A percentile compares a stretch with the other conserved stretches of the same genome.
phyloP scores from a whole-genome alignment of 2,888 invertebrate species.

The Philonicus albiceps region DNA sequence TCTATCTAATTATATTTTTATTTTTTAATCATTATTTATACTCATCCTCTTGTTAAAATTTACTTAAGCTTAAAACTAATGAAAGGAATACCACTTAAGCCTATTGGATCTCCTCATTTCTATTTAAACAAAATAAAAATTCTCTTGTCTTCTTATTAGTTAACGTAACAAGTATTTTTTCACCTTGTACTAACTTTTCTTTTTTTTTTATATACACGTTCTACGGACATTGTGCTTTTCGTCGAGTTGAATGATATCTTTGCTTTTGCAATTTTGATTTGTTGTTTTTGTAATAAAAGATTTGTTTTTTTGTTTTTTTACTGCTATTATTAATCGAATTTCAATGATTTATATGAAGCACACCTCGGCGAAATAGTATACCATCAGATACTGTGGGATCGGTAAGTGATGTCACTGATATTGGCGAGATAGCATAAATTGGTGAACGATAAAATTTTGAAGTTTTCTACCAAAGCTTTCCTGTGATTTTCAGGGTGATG shows the following conservation, averaged over 20 bases:
- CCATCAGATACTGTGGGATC: not conserved
- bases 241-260: not conserved
- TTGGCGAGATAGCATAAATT: not conserved
- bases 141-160: not conserved
- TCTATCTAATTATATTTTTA: constrained; percentile 13
- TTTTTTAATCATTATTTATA: not conserved
- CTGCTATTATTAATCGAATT: not conserved
- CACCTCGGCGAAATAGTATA: not conserved
- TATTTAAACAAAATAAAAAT: constrained; percentile 19
- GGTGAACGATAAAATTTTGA: constrained; percentile 8
- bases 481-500: constrained; percentile 24
- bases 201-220: not conserved
- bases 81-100: constrained; percentile 19
- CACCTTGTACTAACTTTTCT: not conserved
- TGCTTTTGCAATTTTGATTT: not conserved
- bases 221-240: constrained; percentile 21
- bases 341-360: not conserved
- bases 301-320: not conserved
- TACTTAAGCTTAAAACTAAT: constrained; percentile 14
- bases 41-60: not conserved
- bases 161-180: constrained; percentile 8
- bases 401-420: not conserved
- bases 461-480: not conserved
- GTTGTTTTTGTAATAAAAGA: constrained; percentile 2
- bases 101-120: constrained; percentile 11